Percentiles rank a stretch among this genome's conserved stretches.
These are phyloP conservation scores for Apogon talboti DNA, from an alignment of 2,797 vertebrate species.

Conservation along the genomic window DNA sequence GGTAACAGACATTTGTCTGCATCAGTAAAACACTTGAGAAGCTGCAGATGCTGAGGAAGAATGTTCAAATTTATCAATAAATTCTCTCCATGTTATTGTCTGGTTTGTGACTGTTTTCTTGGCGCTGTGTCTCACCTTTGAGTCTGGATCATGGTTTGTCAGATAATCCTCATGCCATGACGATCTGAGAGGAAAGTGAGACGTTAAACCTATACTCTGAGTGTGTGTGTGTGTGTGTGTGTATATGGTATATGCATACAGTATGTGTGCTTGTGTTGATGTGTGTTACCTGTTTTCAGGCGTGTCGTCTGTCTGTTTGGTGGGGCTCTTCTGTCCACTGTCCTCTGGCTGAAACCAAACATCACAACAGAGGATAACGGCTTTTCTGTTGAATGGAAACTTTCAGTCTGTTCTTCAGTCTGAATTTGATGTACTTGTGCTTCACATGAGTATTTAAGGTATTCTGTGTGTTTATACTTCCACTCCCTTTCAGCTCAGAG, in stretches of 20 bases:
- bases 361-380: conserved; percentile 41
- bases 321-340: conserved; percentile 40
- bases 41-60: no score
- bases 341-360: conserved; percentile 45
- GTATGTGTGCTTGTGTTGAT: conserved; percentile 15
- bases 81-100: no score
- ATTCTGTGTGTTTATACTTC: no score
- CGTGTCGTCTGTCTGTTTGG: conserved; percentile 36
- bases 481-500: no score
- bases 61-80: no score
- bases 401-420: no score
- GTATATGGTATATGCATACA: conserved; percentile 7
- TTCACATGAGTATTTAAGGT: no score
- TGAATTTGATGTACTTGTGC: no score
- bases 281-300: conserved; percentile 67
- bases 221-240: conserved; percentile 10
- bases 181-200: conserved; percentile 43
- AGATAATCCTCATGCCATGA: conserved; percentile 60
- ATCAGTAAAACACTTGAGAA: no score
- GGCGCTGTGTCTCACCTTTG: conserved; percentile 56
- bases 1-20: no score
- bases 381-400: not conserved
- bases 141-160: conserved; percentile 43
- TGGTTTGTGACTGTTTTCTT: not conserved
- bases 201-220: not conserved